phyloP scores from a whole-genome alignment of 2,888 invertebrate genomes.

The Drosophila ustulata region DNA sequence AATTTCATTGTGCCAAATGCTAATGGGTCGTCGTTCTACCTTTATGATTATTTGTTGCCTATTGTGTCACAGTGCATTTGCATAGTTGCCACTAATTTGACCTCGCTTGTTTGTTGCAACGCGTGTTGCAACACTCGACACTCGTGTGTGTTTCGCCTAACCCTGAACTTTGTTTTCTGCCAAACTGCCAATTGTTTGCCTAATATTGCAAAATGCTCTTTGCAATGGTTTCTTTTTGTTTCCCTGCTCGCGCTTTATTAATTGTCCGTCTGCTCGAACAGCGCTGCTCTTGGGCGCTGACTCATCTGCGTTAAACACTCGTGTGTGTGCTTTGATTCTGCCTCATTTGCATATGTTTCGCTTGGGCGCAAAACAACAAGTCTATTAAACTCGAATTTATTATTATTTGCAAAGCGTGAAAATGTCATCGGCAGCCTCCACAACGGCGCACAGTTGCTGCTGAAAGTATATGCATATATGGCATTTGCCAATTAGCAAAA shows the following conservation, averaged over 20 bases:
- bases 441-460: neutral
- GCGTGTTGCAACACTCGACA: neutral
- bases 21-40: conserved; percentile 28
- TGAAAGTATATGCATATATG: neutral
- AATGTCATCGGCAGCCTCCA: conserved; percentile 35
- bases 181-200: conserved; percentile 32
- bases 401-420: conserved; percentile 41
- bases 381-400: conserved; percentile 68
- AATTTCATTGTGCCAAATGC: conserved; percentile 63
- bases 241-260: conserved; percentile 16
- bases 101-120: conserved; percentile 6
- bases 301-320: conserved; percentile 21
- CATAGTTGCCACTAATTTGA: conserved; percentile 18
- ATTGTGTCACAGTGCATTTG: conserved; percentile 33
- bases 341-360: conserved; percentile 61
- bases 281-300: conserved; percentile 23
- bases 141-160: neutral
- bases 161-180: conserved; percentile 33
- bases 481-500: conserved; percentile 15
- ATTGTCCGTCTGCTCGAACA: neutral
- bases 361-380: conserved; percentile 38
- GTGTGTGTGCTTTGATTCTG: conserved; percentile 15
- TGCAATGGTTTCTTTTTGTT: neutral
- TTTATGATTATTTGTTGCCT: neutral
- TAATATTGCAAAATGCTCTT: conserved; percentile 22